Conservation (phyloP, 2,888 invertebrate genomes). For the Cephus pulcher region DNA sequence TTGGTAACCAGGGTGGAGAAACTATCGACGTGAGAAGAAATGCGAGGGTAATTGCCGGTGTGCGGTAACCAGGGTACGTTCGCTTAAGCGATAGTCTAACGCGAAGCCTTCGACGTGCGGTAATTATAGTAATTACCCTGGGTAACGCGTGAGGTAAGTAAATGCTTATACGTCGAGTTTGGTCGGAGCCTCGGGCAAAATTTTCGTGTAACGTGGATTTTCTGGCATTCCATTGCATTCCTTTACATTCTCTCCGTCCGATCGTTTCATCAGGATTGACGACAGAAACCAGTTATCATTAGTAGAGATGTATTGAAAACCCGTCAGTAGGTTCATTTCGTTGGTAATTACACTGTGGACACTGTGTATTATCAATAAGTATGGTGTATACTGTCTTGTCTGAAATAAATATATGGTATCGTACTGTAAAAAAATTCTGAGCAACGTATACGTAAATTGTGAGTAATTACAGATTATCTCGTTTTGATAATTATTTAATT, state of each 20-base stretch:
- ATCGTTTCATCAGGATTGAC: constrained; percentile 21
- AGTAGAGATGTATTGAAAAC: background rate
- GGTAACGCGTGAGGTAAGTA: background rate
- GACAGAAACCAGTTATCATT: background rate
- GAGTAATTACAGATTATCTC: background rate
- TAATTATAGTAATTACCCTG: background rate
- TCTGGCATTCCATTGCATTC: constrained; percentile 10
- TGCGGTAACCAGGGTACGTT: background rate
- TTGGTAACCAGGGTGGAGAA: background rate
- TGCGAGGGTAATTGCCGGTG: background rate
- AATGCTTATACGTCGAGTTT: background rate
- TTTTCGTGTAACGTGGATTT: constrained; percentile 11
- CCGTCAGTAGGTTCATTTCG: background rate
- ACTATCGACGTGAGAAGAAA: background rate
- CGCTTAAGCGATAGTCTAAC: background rate
- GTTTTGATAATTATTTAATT: background rate
- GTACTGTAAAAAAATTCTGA: background rate
- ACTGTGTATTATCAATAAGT: background rate
- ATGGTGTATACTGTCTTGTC: background rate
- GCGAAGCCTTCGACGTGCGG: background rate
- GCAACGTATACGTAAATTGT: background rate
- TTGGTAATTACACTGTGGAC: background rate
- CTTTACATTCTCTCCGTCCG: background rate
- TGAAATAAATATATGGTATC: background rate
- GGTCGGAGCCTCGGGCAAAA: background rate